phyloP scores from a whole-genome alignment of 2,113 vertebrate genomes.

The Sphyrna mokarran region DNA sequence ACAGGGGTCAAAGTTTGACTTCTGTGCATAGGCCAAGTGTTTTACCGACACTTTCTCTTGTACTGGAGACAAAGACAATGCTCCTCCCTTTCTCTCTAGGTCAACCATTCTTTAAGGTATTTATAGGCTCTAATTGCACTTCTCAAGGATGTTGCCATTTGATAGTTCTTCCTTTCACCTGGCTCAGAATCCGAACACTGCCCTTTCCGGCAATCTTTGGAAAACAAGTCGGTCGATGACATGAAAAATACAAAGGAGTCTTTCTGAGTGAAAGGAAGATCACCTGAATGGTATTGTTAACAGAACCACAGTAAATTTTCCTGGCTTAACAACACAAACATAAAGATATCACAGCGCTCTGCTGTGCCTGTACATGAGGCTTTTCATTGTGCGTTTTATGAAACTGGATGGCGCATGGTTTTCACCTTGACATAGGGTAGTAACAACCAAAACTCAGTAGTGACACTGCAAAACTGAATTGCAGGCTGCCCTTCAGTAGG shows the following conservation, averaged over 20 bases:
- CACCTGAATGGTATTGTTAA: slow-evolving; percentile 13
- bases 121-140: background rate
- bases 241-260: slow-evolving; percentile 5
- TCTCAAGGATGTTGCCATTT: background rate
- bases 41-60: background rate
- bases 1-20: background rate
- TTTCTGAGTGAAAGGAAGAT: background rate
- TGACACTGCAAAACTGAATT: background rate
- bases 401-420: background rate
- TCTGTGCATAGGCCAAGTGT: background rate
- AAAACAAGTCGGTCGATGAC: background rate
- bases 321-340: background rate
- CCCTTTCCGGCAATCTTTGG: slow-evolving; percentile 2
- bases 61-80: background rate
- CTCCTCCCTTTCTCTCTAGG: background rate
- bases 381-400: background rate
- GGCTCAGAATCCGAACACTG: background rate
- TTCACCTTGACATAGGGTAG: background rate
- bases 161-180: slow-evolving; percentile 12
- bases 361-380: no score
- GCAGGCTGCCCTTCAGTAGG: background rate
- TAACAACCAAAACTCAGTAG: background rate
- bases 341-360: background rate
- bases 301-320: background rate
- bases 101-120: slow-evolving; percentile 6